Conservation (phyloP, 1,140 invertebrate species). For the Dendrolimus kikuchii region DNA sequence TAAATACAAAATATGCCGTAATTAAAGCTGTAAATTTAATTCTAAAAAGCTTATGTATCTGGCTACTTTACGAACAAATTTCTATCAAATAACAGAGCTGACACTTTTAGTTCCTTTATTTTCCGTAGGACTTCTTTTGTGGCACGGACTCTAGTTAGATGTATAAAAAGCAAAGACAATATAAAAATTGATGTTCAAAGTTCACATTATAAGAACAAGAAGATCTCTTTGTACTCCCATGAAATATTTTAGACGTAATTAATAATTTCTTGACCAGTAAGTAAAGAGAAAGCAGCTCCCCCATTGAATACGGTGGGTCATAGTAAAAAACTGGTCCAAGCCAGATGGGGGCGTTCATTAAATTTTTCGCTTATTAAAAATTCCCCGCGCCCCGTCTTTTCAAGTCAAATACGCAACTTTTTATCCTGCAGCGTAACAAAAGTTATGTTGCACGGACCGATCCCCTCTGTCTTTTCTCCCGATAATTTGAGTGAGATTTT, state of each 20-base stretch:
- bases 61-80: no score
- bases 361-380: conserved; percentile 73
- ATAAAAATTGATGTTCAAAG: no score
- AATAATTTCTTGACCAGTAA: conserved; percentile 20
- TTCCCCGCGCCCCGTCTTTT: conserved; percentile 60
- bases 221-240: not conserved
- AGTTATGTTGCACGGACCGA: conserved; percentile 55
- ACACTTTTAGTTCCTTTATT: no score
- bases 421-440: conserved; percentile 60
- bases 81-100: no score
- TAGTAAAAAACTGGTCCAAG: conserved; percentile 35
- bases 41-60: no score
- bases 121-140: no score
- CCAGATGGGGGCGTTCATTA: conserved; percentile 47
- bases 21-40: no score
- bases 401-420: conserved; percentile 60
- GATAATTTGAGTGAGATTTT: conserved; percentile 72
- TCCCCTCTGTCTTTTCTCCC: conserved; percentile 58
- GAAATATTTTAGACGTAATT: conserved; percentile 17
- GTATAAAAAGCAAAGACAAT: no score
- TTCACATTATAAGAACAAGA: no score
- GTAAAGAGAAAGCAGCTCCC: conserved; percentile 14
- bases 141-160: no score
- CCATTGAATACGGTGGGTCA: conserved; percentile 47
- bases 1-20: no score